These are phyloP conservation scores for Notodonta ziczac DNA, from an alignment of 2,888 invertebrate species.

Conservation along the genomic window DNA sequence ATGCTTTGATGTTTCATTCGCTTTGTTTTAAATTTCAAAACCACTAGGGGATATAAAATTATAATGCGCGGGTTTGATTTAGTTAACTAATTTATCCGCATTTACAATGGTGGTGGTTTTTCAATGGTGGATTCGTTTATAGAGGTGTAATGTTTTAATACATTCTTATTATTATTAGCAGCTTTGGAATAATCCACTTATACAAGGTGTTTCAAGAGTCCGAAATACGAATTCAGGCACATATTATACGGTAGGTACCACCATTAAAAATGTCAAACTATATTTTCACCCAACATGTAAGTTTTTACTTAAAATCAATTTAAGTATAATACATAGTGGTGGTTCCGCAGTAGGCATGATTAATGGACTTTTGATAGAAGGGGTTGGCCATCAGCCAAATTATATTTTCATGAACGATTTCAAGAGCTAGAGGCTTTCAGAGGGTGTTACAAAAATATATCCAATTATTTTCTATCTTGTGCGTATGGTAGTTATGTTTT, in stretches of 20 bases:
- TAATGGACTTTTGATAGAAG: conserved; percentile 62
- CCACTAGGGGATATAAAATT: background rate
- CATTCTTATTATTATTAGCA: too few relatives aligned
- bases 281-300: conserved; percentile 7
- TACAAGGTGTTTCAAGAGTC: too few relatives aligned
- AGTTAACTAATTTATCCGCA: too few relatives aligned
- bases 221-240: too few relatives aligned
- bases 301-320: conserved; percentile 57
- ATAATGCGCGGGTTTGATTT: too few relatives aligned
- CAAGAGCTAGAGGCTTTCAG: conserved; percentile 39
- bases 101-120: too few relatives aligned
- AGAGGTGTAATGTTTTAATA: too few relatives aligned
- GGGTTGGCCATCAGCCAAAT: conserved; percentile 60
- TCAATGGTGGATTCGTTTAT: too few relatives aligned
- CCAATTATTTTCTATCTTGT: background rate
- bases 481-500: background rate
- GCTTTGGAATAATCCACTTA: too few relatives aligned
- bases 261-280: background rate
- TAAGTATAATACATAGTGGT: conserved; percentile 28
- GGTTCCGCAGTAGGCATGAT: conserved; percentile 53
- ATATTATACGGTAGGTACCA: too few relatives aligned
- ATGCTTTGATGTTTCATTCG: conserved; percentile 10
- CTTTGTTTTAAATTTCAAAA: conserved; percentile 12
- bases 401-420: conserved; percentile 61
- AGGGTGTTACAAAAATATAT: conserved; percentile 13